Conservation (phyloP, 1,140 invertebrate species). For the Hestina assimilis region DNA sequence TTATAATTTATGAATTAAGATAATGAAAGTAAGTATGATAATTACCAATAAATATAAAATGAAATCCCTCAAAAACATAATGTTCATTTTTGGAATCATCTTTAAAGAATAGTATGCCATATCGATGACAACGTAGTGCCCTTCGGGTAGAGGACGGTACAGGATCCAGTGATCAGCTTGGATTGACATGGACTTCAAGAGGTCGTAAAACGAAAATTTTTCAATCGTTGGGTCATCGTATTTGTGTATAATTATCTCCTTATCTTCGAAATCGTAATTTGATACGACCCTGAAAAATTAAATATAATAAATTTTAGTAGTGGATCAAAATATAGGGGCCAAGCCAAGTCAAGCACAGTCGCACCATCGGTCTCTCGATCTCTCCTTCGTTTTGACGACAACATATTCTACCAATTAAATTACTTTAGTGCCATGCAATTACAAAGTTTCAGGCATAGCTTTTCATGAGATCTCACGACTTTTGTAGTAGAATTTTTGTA, state of each 20-base stretch:
- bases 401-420: too few relatives aligned
- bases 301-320: too few relatives aligned
- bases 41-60: slow-evolving; percentile 54
- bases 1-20: too few relatives aligned
- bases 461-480: too few relatives aligned
- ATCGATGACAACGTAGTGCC: slow-evolving; percentile 54
- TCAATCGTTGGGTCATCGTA: slow-evolving; percentile 42
- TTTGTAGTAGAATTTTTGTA: too few relatives aligned
- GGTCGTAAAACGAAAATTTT: slow-evolving; percentile 50
- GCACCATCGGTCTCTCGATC: too few relatives aligned
- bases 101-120: slow-evolving; percentile 43
- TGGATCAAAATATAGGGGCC: too few relatives aligned
- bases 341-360: too few relatives aligned
- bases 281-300: slow-evolving; percentile 38
- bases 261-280: slow-evolving; percentile 34
- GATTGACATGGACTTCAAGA: slow-evolving; percentile 47
- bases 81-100: slow-evolving; percentile 54
- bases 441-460: too few relatives aligned
- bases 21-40: too few relatives aligned
- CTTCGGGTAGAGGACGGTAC: slow-evolving; percentile 32
- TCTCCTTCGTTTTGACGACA: too few relatives aligned
- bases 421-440: too few relatives aligned
- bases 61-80: slow-evolving; percentile 57
- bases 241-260: slow-evolving; percentile 52
- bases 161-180: slow-evolving; percentile 53